These are phyloP conservation scores for Gastracanthus pulcherrimus DNA, from an alignment of 2,888 invertebrate genomes.

Conservation along the genomic window DNA sequence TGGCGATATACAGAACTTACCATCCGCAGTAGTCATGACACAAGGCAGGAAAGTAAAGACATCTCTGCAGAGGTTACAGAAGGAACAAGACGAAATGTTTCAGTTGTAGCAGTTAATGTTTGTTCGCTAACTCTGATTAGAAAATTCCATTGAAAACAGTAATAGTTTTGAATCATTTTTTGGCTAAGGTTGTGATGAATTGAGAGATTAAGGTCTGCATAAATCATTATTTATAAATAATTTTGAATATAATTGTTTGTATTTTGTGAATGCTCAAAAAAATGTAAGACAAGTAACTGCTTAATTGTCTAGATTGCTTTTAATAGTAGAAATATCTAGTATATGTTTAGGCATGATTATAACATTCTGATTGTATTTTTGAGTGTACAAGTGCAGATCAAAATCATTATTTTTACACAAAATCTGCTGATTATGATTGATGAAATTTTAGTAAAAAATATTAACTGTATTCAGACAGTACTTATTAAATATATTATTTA, in stretches of 20 bases:
- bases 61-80: conserved; percentile 89
- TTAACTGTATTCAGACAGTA: neutral
- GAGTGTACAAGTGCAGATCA: neutral
- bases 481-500: neutral
- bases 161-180: conserved; percentile 38
- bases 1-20: conserved; percentile 77
- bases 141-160: conserved; percentile 43
- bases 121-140: conserved; percentile 19
- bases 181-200: conserved; percentile 35
- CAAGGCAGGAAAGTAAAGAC: conserved; percentile 89
- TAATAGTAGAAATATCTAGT: conserved; percentile 5
- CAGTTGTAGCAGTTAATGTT: conserved; percentile 87
- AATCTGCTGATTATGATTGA: conserved; percentile 24
- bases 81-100: conserved; percentile 93
- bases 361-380: neutral
- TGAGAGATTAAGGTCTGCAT: conserved; percentile 15
- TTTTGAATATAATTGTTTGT: conserved; percentile 18
- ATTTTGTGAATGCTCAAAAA: conserved; percentile 33
- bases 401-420: neutral
- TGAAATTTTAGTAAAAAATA: neutral
- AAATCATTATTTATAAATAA: neutral
- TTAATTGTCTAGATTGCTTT: conserved; percentile 23
- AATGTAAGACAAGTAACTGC: conserved; percentile 2
- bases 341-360: neutral
- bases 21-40: conserved; percentile 84